Base-by-base conservation (phyloP, 2,888 invertebrate genomes). In the Dysmachus trigonus region DNA sequence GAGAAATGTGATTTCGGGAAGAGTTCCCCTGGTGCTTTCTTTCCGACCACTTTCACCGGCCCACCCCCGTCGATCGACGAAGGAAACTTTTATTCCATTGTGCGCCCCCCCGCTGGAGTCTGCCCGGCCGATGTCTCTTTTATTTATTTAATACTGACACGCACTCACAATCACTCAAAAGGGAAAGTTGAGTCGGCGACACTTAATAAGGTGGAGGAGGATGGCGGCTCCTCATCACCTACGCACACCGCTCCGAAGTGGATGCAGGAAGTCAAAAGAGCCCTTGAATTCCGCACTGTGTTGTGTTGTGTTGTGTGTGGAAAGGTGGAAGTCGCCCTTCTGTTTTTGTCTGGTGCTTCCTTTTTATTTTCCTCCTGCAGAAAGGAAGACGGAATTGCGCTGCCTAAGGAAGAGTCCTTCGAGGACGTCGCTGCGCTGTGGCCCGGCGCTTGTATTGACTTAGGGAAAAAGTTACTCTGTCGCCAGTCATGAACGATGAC, bases 131-230 rank as follows among this genome's bases (percentile, higher is more conserved):
- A 83, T 27, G 47, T 83, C 74, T 74, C 74, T 53, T 74, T 86
- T 87, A 87, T 87, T 82, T 87, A 87, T 83, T 85, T 82, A 86
- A 83, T 83, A 77, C 86, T 87, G 85, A 76, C 87, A 86, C 87
- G 87, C 83, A 87, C 79, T 86, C 85, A 87, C 85, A 85, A 86
- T 87, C 87, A 76, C 85, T 87, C 87, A 74, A 85, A 87, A 86
- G 84, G 81, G 74, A 86, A 87, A 87, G 87, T 87, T 87, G 83
- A 87, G 83, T 77, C 74, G 79, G 77, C 84, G 86, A 83, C 87
- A 86, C 86, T 87, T 87, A 87, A 87, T 87, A 87, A 87, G 73
- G 51, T 31, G 31, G 35, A 74, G 83, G 35, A 62, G 51, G 47
- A 82, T 47, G 27, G 41, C 51, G 53, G 51, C 81, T n/a, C n/a